Evolutionary conservation across 2,888 invertebrate species (phyloP).

Genomic region (Ashinkailepas kermadecensis): DNA sequence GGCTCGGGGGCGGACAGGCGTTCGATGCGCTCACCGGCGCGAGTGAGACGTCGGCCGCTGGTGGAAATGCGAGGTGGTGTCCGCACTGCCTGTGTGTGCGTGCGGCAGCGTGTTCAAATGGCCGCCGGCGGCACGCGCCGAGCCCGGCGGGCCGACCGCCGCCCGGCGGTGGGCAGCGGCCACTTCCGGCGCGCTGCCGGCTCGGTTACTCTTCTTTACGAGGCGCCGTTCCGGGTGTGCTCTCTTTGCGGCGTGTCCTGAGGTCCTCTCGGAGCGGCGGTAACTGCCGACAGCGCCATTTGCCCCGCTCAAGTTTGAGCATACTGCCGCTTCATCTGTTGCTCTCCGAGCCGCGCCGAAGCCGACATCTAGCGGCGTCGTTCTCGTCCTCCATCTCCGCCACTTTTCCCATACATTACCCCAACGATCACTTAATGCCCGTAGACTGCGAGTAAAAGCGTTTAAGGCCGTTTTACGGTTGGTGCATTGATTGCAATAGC

Average conservation of each 20-base stretch:
- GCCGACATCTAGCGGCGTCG: background rate
- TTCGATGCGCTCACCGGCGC: no score
- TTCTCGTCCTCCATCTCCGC: background rate
- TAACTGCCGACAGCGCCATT: background rate
- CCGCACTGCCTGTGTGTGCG: no score
- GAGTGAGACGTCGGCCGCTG: no score
- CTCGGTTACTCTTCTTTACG: background rate
- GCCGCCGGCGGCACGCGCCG: no score
- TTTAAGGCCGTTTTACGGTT: conserved; percentile 23
- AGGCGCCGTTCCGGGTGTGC: background rate
- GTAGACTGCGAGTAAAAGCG: conserved; percentile 12
- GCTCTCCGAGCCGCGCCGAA: background rate
- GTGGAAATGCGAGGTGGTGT: no score
- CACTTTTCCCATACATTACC: conserved; percentile 18
- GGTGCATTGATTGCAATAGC: conserved; percentile 21
- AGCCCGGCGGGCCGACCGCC: no score
- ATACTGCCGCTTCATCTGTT: conserved; percentile 13
- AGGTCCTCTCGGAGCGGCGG: background rate
- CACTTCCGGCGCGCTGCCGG: background rate
- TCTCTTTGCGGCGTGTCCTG: background rate
- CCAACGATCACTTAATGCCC: conserved; percentile 18
- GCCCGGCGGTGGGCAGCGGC: no score
- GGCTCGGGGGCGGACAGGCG: no score
- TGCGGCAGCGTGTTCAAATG: no score
- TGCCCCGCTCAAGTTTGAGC: background rate